phyloP scores from a whole-genome alignment of 2,888 invertebrate genomes.

The Leptopilina syphax region DNA sequence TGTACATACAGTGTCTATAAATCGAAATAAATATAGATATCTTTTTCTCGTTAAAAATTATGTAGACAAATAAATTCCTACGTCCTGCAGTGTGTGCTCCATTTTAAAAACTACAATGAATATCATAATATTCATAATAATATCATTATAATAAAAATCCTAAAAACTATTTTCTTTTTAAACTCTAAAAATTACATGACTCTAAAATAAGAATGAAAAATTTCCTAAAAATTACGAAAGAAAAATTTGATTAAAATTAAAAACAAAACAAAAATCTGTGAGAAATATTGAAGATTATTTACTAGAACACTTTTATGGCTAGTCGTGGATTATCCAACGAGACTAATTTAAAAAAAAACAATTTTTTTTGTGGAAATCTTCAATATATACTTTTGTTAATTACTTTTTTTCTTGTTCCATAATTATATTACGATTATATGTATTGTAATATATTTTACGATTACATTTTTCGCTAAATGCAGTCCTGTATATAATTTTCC shows the following conservation, averaged over 20 bases:
- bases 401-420: too few relatives aligned
- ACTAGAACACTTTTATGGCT: constrained; percentile 4
- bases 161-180: constrained; percentile 9
- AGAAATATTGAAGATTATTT: constrained; percentile 22
- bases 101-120: neutral
- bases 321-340: constrained; percentile 12
- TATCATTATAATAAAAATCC: constrained; percentile 1
- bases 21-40: constrained; percentile 43
- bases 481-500: constrained; percentile 23
- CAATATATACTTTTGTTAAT: neutral
- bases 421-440: too few relatives aligned
- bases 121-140: neutral
- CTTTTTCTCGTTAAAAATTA: constrained; percentile 35
- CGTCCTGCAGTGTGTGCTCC: constrained; percentile 36
- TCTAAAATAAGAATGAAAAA: constrained; percentile 10
- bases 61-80: constrained; percentile 23
- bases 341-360: constrained; percentile 3
- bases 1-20: constrained; percentile 38
- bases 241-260: neutral
- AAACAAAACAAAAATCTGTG: neutral
- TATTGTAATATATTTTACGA: neutral
- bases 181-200: neutral
- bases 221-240: too few relatives aligned
- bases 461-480: constrained; percentile 14
- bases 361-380: constrained; percentile 22